phyloP scores from a whole-genome alignment of 2,888 invertebrate species.

The Acrocyrtus sp. region DNA sequence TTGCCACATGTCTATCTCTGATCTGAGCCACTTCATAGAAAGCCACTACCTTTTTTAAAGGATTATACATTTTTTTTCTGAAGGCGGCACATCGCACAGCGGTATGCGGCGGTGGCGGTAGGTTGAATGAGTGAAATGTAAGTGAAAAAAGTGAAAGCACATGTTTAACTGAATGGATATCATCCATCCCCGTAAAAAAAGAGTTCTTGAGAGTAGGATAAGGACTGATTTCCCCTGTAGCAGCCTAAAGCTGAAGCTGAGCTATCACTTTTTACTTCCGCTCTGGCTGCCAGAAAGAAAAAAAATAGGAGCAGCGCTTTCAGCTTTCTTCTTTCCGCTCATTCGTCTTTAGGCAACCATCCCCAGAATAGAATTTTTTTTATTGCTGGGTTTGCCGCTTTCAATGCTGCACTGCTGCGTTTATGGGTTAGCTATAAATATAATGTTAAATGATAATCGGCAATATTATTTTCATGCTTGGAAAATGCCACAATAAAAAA shows the following conservation, averaged over 20 bases:
- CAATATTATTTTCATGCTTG: too few species aligned
- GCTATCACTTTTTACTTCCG: slow-evolving; percentile 6
- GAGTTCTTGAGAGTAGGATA: slow-evolving; percentile 6
- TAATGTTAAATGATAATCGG: too few species aligned
- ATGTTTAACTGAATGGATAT: slow-evolving; percentile 22
- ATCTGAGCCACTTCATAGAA: not conserved
- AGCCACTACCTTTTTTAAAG: not conserved
- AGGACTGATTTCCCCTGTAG: slow-evolving; percentile 15
- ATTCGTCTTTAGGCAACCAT: not conserved
- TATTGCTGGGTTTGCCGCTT: too few species aligned
- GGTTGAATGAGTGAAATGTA: slow-evolving; percentile 4
- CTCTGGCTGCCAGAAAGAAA: not conserved
- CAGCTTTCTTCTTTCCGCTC: slow-evolving; percentile 7
- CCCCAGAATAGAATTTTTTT: too few species aligned
- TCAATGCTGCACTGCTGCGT: too few species aligned
- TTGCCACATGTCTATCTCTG: not conserved
- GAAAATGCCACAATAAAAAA: too few species aligned
- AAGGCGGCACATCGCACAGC: not conserved
- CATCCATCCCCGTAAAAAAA: slow-evolving; percentile 23
- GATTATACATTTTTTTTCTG: too few species aligned
- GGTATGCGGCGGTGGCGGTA: not conserved
- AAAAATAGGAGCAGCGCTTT: too few species aligned
- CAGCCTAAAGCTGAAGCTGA: not conserved
- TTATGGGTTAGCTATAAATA: too few species aligned
- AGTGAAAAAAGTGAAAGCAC: not conserved